phyloP scores from a whole-genome alignment of 1,140 invertebrate genomes.

The Nebria ingens region DNA sequence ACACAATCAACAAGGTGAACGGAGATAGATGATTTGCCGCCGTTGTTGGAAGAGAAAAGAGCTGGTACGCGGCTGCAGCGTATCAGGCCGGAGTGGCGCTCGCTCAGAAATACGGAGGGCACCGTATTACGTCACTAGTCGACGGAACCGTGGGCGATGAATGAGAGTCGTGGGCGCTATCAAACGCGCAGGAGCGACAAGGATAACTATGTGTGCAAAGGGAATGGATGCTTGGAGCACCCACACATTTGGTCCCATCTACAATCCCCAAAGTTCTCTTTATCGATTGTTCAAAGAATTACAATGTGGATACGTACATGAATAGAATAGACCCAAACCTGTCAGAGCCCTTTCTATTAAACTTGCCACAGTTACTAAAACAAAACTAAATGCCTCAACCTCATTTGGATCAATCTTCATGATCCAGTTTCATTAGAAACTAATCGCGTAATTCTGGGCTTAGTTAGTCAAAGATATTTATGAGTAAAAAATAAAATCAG shows the following conservation, averaged over 20 bases:
- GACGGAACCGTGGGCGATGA: background rate
- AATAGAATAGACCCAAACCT: too few relatives aligned
- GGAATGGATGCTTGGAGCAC: background rate
- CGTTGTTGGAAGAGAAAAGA: too few relatives aligned
- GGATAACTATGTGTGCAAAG: background rate
- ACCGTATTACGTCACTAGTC: background rate
- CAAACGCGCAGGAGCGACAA: background rate
- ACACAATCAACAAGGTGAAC: background rate
- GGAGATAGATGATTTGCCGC: too few relatives aligned
- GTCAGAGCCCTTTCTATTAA: background rate
- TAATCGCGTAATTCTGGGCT: too few relatives aligned
- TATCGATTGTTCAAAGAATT: slow-evolving; percentile 1
- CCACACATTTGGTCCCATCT: background rate
- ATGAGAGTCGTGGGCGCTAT: background rate
- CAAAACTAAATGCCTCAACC: too few relatives aligned
- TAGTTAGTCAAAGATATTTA: too few relatives aligned
- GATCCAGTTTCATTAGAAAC: too few relatives aligned
- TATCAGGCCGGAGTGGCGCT: background rate
- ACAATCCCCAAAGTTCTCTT: background rate
- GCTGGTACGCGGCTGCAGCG: too few relatives aligned
- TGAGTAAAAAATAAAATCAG: too few relatives aligned
- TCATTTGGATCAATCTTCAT: too few relatives aligned
- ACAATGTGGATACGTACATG: background rate
- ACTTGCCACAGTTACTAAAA: too few relatives aligned
- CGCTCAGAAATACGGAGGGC: background rate